Base-by-base conservation (phyloP, 2,797 vertebrate species). In the Allobates femoralis region DNA sequence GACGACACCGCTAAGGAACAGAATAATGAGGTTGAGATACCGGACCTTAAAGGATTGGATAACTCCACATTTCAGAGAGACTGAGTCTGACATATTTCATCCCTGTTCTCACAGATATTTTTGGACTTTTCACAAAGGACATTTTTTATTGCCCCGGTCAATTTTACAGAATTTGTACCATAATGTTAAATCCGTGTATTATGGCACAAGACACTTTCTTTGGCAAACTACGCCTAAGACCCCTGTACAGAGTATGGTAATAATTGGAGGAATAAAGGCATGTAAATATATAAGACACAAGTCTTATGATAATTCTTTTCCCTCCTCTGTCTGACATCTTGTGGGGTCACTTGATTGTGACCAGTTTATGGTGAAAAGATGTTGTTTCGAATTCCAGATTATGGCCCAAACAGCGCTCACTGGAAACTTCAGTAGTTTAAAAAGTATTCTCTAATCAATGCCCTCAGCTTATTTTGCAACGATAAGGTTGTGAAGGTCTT, bases 1-100 rank as follows among this genome's bases (percentile, higher is more conserved):
- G 92, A 93, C 37, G 58, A 89, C 19, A 77, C 51, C 69, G 91
- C 19, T 5, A 37, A 34, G 66, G 87, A 83, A 51, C 90, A 15
- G 83, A 30, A 30, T 46, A 32, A 67, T 32, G 80, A 32, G 3
- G 55, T 86, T 30, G 85, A 81, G 46, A 86, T 86, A 32, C 73
- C 73, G 3, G 73, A 84, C 12, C 66, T 84, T n/a, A 76, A 78
- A 28, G 62, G 79, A 19, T 19, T 82, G 23, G 79, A 86, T 37
- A 86, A 86, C 21, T 5, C 58, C 18, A 67, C 85, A 67, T 86
- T 76, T 82, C 71, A 82, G n/a, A 53, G 12, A 56, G 79, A 86
- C 69, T 67, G 58, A 82, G 18, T 53, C 6, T 14, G 37, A 79
- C 18, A 15, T 41, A 64, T 19, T 28, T 46, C n/a, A 41, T 51